Conservation (phyloP, 2,797 vertebrate genomes). For the Todus mexicanus region DNA sequence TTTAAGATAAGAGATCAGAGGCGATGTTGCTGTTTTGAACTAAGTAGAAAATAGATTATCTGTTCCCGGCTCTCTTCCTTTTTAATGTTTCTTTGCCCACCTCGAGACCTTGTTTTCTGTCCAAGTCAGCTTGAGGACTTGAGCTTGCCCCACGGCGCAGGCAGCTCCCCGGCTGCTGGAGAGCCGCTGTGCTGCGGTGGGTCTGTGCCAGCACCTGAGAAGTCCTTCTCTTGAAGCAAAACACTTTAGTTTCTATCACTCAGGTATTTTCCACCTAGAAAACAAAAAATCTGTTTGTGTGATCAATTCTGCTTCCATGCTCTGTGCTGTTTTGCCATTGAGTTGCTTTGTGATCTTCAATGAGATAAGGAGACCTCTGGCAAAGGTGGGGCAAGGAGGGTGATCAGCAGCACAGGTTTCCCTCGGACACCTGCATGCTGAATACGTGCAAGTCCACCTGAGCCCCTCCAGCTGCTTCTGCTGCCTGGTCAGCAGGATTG, state of each 20-base stretch:
- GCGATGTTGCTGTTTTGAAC: not conserved
- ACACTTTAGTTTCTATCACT: not conserved
- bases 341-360: not conserved
- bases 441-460: not conserved
- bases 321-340: not conserved
- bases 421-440: not conserved
- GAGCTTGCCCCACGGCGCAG: not conserved
- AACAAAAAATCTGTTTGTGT: fast-evolving
- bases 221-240: not conserved
- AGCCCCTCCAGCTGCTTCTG: not conserved
- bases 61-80: not conserved
- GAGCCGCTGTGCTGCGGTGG: fast-evolving
- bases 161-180: not conserved
- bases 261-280: not conserved
- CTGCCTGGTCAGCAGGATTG: not conserved
- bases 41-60: not conserved
- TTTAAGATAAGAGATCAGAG: not conserved
- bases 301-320: not conserved
- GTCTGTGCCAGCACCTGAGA: not conserved
- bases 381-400: not conserved
- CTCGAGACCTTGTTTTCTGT: not conserved
- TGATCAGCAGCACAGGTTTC: not conserved
- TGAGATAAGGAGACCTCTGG: not conserved
- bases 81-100: not conserved
- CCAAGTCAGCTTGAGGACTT: fast-evolving